These are phyloP conservation scores for Coracias cyanogaster DNA, from an alignment of 2,797 vertebrate genomes.

Conservation along the genomic window DNA sequence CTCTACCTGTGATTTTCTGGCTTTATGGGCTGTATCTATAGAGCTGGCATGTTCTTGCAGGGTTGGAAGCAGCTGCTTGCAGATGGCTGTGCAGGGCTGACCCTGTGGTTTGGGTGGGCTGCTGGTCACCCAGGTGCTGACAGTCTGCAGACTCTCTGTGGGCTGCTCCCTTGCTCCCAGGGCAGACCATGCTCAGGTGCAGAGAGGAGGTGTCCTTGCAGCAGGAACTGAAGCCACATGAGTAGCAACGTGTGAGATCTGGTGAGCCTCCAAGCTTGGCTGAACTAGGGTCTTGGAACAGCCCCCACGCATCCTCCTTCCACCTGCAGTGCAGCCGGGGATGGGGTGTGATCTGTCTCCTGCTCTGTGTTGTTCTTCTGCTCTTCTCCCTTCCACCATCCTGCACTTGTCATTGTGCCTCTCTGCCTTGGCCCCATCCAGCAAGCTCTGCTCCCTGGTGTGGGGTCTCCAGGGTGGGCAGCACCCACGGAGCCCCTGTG, in stretches of 20 bases:
- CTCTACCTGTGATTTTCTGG: background rate
- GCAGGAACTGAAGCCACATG: background rate
- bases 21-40: background rate
- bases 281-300: background rate
- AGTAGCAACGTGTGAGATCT: background rate
- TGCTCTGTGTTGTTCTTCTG: background rate
- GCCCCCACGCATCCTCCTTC: background rate
- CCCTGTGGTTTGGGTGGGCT: background rate
- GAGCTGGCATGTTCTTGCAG: fast-evolving
- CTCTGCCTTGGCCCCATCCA: background rate
- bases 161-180: background rate
- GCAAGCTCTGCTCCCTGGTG: fast-evolving
- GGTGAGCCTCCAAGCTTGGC: fast-evolving
- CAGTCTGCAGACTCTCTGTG: background rate
- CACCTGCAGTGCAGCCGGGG: background rate
- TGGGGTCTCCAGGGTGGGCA: background rate
- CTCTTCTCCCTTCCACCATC: background rate
- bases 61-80: background rate
- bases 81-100: background rate
- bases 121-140: background rate
- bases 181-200: background rate
- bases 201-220: background rate
- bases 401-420: background rate
- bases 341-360: background rate
- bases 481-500: background rate